Base-by-base conservation (phyloP, 1,140 invertebrate species). In the Formica exsecta region DNA sequence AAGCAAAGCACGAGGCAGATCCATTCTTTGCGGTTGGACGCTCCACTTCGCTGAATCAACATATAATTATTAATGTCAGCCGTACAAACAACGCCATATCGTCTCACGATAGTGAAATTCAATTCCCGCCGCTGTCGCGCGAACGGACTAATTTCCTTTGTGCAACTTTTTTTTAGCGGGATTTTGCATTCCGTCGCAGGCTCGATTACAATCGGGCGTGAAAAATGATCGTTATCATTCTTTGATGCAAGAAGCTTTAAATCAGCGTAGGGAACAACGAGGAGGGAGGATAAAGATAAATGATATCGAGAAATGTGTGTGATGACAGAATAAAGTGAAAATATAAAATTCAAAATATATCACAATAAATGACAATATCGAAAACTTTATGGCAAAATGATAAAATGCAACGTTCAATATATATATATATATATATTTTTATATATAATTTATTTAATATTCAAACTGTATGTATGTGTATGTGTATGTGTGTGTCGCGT, bases 131-230 rank as follows among this genome's bases (percentile, higher is more conserved):
- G 73, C 54, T 61, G 79, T 74, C 68, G 68, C 57, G 25, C 70
- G 54, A 87, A 65, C 38, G 13, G 32, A 87, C 62, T 44, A 68
- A 66, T 70, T 87, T 59, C 71, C 68, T 68, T 86, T 88, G 54
- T 73, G 44, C 68, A 48, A 59, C n/a, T 71, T 71, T 62, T 68
- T 25, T 70, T 65, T 9, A 73, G 44, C 25, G 2, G 36, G 7
- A 73, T 44, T 81, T 73, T 44, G 25, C 25, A 25, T 36, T 11
- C 11, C 51, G 36, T 59, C n/a, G 22, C 22, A 32, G 25, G 51
- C 25, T 32, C 65, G 51, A 57, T 81, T 38, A 25, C 62, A 8
- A 65, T 65, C 41, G 61, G 13, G 11, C 5, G 32, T 19, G 29
- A 57, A 48, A 51, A 25, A 59, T 71, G 19, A 57, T 57, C 51